phyloP scores from a whole-genome alignment of 2,113 vertebrate genomes.

The Myotis brandtii region DNA sequence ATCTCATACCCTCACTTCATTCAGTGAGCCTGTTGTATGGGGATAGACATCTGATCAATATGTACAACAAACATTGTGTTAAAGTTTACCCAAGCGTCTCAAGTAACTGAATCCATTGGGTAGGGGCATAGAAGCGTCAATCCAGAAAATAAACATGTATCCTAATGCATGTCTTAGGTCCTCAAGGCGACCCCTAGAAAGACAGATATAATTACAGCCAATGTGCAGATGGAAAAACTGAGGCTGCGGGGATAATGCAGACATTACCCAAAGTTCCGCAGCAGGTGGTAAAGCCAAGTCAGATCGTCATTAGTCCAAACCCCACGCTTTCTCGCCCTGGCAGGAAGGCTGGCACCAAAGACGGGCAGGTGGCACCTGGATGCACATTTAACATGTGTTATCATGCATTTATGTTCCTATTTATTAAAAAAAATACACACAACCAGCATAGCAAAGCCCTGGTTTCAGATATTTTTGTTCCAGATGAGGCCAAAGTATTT shows the following conservation, averaged over 20 bases:
- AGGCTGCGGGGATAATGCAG: not conserved
- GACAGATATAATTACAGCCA: not conserved
- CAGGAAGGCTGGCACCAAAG: not conserved
- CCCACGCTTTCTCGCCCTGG: not conserved
- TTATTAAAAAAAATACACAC: not conserved
- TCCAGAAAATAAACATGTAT: not conserved
- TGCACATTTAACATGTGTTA: not conserved
- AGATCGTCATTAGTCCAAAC: not conserved
- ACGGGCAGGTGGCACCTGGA: not conserved
- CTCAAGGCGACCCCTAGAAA: not conserved
- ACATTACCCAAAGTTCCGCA: not conserved
- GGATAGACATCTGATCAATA: not conserved
- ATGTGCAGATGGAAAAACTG: not conserved
- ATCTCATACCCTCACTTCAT: not conserved
- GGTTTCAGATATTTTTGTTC: not conserved
- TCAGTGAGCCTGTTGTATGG: not conserved
- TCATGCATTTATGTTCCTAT: not conserved
- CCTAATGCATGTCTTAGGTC: no score
- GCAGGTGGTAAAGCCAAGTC: not conserved
- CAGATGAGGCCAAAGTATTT: not conserved
- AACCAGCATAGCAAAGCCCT: not conserved
- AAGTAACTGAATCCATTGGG: not conserved
- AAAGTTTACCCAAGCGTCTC: not conserved
- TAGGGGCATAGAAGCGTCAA: rapidly evolving
- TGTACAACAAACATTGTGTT: not conserved